Base-by-base conservation (phyloP, 1,140 invertebrate genomes). In the Cherax destructor region DNA sequence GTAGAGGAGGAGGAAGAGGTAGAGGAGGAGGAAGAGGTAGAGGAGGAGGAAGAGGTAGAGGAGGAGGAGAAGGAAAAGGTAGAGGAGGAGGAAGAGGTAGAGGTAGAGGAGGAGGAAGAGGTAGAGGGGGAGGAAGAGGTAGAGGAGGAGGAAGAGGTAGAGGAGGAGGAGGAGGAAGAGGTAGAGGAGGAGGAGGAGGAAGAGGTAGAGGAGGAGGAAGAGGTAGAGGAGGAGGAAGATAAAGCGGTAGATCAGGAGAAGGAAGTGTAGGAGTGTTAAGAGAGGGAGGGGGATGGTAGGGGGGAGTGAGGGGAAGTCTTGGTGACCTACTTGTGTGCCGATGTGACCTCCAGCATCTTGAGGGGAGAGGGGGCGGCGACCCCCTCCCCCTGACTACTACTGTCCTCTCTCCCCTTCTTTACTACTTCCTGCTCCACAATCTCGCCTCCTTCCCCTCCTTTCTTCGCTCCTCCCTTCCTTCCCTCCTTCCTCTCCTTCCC, bases 221-320 rank as follows among this genome's bases (percentile, higher is more conserved):
- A 81, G 79, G 79, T 1, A 69, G 30, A 69, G 65, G 65, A 65
- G 30, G 83, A 85, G 65, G 83, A 65, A 50, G 65, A 85, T 47
- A 47, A 88, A 47, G 18, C 3, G n/a, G 74, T 24, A 41, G 74
- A 41, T 24, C 5, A n/a, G n/a, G n/a, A n/a, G n/a, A n/a, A n/a
- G n/a, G n/a, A n/a, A n/a, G n/a, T n/a, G n/a, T n/a, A n/a, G n/a
- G n/a, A n/a, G n/a, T n/a, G n/a, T n/a, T n/a, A n/a, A n/a, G n/a
- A n/a, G n/a, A n/a, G n/a, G n/a, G n/a, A n/a, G n/a, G n/a, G n/a
- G n/a, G n/a, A n/a, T n/a, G n/a, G n/a, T n/a, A n/a, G n/a, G n/a
- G 30, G n/a, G 74, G 24, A 76, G 69, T 21, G 21, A 30, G 11
- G 21, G 74, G 3, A 41, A 41, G 21, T 76, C 30, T n/a, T 30